Base-by-base conservation (phyloP, 2,113 vertebrate genomes). In the Bothrops jararaca region DNA sequence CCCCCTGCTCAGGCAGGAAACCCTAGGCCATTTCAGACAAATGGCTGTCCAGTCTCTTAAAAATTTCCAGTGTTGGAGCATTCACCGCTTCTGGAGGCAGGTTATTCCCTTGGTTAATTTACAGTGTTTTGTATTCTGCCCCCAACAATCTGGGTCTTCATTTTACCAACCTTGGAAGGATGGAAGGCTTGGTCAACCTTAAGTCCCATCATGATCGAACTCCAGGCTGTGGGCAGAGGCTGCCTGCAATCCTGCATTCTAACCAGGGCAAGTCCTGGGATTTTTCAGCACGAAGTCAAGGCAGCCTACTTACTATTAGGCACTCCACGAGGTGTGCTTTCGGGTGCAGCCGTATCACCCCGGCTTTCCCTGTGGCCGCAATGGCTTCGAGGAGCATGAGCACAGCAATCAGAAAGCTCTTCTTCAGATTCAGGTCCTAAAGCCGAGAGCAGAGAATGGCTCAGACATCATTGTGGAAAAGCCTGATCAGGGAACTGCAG, bases 371-470 rank as follows among this genome's bases (percentile, higher is more conserved):
- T 20, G 92, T 92, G 3, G 88, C 92, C 24, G 88, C 12, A 34
- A 92, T 24, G 13, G 92, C 92, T 80, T 92, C 92, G 9, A 92
- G 92, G 22, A 89, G 50, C 92, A 92, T 92, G 53, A 92, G 88
- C 42, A 92, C 92, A 58, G 88, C 92, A 26, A 92, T 89, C 88
- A 92, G 45, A 52, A 92, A 89, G 53, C 34, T 92, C 42, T 89
- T 92, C 69, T 92, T 92, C 88, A 92, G 74, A 29, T 18, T 92
- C 26, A 34, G 24, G 88, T 89, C 69, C 92, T 92, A 86, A 11
- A 58, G 4, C 18, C 20, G n/a, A 85, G 53, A 85, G 29, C 29
- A 29, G 29, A 26, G 60, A 50, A 80, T 5, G 34, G 64, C 12
- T 29, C 29, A 87, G 23, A 5, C 8, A 0, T 48, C 45, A 26